These are phyloP conservation scores for Aldabrachelys gigantea DNA, from an alignment of 2,113 vertebrate species.

Conservation along the genomic window DNA sequence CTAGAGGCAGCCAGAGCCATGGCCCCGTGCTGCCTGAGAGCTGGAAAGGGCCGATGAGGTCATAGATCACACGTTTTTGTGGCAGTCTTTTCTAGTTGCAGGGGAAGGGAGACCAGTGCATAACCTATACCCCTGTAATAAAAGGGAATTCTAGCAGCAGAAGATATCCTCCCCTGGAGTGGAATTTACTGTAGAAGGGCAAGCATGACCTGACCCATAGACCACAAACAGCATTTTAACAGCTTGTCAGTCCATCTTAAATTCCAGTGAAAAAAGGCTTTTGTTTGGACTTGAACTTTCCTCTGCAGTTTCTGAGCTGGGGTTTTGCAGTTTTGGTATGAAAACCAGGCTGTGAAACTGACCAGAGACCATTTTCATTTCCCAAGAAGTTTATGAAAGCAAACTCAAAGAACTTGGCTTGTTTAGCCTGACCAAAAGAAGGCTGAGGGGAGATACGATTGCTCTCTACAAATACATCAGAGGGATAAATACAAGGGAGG, in stretches of 20 bases:
- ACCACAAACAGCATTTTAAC: not conserved
- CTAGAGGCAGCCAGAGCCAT: not conserved
- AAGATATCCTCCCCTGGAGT: not conserved
- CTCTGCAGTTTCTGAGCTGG: not conserved
- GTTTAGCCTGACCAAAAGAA: too few species aligned
- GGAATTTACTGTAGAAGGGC: not conserved
- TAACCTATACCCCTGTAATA: not conserved
- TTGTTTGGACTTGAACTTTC: not conserved
- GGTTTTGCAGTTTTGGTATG: not conserved
- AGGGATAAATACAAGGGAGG: too few species aligned
- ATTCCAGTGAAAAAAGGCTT: not conserved
- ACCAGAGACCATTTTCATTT: not conserved
- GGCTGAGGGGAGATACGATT: too few species aligned
- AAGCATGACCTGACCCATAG: too few species aligned
- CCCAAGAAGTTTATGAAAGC: not conserved
- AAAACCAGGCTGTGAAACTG: not conserved
- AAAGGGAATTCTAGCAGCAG: not conserved
- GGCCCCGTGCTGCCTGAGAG: not conserved
- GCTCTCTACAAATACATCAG: too few species aligned
- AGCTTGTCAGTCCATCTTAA: not conserved
- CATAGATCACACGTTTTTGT: not conserved
- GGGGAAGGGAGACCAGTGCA: not conserved
- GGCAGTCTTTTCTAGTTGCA: not conserved
- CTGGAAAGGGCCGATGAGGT: not conserved
- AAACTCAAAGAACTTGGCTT: too few species aligned